A percentile compares a stretch with the other conserved stretches of the same genome.
Conservation (phyloP, 2,888 invertebrate genomes). For the Pyralis farinalis region DNA sequence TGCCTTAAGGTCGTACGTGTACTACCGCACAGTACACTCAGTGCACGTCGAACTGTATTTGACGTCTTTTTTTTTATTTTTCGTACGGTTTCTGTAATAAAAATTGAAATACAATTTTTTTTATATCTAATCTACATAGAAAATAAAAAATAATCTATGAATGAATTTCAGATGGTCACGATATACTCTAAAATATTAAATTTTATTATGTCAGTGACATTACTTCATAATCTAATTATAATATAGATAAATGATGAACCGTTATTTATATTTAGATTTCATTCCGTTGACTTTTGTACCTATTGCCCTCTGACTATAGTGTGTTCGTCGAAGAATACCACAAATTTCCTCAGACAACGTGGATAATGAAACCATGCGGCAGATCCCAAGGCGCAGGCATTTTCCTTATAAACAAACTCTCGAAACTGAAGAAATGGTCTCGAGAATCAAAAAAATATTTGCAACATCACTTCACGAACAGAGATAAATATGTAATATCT, state of each 20-base stretch:
- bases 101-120: no score
- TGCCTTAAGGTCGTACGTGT: no score
- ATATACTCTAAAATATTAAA: no score
- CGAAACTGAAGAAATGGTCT: constrained; percentile 94
- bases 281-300: constrained; percentile 97
- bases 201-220: no score
- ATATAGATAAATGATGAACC: constrained; percentile 83
- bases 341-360: constrained; percentile 94
- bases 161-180: no score
- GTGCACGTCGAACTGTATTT: no score
- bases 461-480: constrained; percentile 87
- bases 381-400: constrained; percentile 96
- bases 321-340: constrained; percentile 97
- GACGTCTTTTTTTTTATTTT: no score
- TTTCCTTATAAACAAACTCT: constrained; percentile 95
- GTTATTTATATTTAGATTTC: constrained; percentile 91
- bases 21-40: no score
- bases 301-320: constrained; percentile 95
- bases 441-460: constrained; percentile 91
- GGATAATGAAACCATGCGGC: constrained; percentile 98
- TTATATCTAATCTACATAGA: no score
- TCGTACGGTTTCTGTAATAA: no score
- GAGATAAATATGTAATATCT: constrained; percentile 96
- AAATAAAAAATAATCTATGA: no score
- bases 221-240: no score